These are phyloP conservation scores for Stichopus horrens DNA, from an alignment of 53 echinoderm and acorn worm species.

Conservation along the genomic window DNA sequence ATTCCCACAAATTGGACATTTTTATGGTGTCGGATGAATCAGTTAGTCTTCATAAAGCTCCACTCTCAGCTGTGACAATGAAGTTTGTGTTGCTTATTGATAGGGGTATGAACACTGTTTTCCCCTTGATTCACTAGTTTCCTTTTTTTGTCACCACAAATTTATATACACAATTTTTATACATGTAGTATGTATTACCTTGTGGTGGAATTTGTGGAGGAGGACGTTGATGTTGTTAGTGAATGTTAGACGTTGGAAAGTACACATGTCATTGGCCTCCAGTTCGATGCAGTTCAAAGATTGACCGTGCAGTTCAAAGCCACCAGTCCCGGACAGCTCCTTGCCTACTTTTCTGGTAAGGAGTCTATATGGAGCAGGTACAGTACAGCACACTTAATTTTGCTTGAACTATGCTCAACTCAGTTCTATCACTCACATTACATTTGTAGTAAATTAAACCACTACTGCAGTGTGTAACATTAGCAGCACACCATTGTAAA, in stretches of 20 bases:
- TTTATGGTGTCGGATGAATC: not conserved
- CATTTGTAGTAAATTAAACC: too few relatives aligned
- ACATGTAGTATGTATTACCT: slow-evolving; percentile 1
- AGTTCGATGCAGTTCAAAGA: not conserved
- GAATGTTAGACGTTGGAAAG: not conserved
- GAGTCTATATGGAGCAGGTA: not conserved
- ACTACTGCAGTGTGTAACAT: too few relatives aligned
- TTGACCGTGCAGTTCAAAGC: not conserved
- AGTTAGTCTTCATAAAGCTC: not conserved
- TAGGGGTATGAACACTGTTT: not conserved
- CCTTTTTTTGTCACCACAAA: not conserved
- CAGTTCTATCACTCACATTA: too few relatives aligned
- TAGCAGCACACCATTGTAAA: too few relatives aligned
- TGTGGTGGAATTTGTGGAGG: slow-evolving; percentile 18
- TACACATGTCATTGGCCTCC: slow-evolving; percentile 10
- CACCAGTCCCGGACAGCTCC: not conserved
- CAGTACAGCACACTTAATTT: not conserved
- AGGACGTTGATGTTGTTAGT: not conserved
- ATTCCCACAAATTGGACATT: not conserved
- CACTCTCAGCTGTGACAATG: not conserved
- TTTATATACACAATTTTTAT: not conserved
- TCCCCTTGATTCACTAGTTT: not conserved
- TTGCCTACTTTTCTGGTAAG: not conserved
- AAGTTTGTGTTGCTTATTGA: not conserved
- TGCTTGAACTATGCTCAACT: not conserved